These are phyloP conservation scores for Drosophila parthenogenetica DNA, from an alignment of 2,888 invertebrate species.

Conservation along the genomic window DNA sequence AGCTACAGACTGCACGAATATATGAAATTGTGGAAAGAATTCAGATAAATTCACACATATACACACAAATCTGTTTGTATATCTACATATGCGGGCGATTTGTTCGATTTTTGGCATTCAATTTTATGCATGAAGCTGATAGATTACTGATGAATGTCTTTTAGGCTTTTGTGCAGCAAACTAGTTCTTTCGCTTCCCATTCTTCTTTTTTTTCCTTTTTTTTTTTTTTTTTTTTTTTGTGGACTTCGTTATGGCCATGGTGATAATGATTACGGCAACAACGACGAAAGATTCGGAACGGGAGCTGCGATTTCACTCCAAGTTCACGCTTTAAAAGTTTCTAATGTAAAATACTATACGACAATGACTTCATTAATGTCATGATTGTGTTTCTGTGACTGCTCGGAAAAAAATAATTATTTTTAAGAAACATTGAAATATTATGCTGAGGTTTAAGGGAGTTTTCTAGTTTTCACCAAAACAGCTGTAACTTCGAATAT, in stretches of 20 bases:
- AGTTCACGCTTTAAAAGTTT: slow-evolving; percentile 12
- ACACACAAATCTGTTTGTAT: not conserved
- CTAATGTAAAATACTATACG: slow-evolving; percentile 6
- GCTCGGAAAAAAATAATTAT: not conserved
- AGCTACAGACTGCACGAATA: slow-evolving; percentile 41
- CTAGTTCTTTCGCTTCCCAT: slow-evolving; percentile 22
- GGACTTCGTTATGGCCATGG: slow-evolving; percentile 21
- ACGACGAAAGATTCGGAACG: slow-evolving; percentile 21
- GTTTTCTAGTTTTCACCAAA: too few relatives aligned
- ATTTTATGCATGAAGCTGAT: slow-evolving; percentile 76
- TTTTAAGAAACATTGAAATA: not conserved
- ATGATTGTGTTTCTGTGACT: not conserved
- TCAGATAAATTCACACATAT: slow-evolving; percentile 28
- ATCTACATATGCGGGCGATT: slow-evolving; percentile 73
- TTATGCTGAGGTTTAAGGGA: not conserved
- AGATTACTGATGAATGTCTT: slow-evolving; percentile 70
- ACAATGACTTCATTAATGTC: slow-evolving; percentile 15
- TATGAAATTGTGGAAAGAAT: slow-evolving; percentile 39
- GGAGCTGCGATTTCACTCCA: slow-evolving; percentile 9
- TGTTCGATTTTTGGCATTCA: slow-evolving; percentile 68
- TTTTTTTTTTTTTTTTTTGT: slow-evolving; percentile 5
- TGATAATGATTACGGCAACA: slow-evolving; percentile 8
- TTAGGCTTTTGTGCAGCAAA: slow-evolving; percentile 48
- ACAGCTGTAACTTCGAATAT: too few relatives aligned
- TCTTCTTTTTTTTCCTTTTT: not conserved